Conservation (phyloP, 1,140 invertebrate species). For the Plutomurus gul region DNA sequence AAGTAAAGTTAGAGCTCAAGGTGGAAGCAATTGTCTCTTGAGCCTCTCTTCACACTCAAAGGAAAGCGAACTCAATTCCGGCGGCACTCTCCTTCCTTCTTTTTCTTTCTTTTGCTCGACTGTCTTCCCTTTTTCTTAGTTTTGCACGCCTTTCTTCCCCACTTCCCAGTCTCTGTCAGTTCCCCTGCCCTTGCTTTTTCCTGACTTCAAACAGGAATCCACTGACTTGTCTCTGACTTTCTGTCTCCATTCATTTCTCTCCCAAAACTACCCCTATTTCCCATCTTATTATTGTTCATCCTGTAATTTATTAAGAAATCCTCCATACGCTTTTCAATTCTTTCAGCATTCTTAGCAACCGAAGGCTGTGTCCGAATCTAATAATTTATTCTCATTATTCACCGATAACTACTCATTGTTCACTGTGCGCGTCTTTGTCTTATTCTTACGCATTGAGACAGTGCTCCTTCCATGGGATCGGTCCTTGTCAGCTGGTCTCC, state of each 20-base stretch:
- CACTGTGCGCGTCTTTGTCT: background rate
- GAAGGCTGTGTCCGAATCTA: background rate
- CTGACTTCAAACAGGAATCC: background rate
- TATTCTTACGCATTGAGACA: no score
- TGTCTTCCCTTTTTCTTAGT: background rate
- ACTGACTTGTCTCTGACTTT: background rate
- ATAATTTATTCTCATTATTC: slow-evolving; percentile 1
- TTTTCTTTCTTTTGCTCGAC: slow-evolving; percentile 14
- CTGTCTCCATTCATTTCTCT: slow-evolving; percentile 10
- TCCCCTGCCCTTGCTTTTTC: background rate
- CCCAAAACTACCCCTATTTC: background rate
- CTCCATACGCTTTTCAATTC: slow-evolving; percentile 5
- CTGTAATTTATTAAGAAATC: slow-evolving; percentile 22
- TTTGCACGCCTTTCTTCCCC: slow-evolving; percentile 8
- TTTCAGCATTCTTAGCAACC: background rate
- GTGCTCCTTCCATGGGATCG: no score
- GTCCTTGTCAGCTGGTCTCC: no score
- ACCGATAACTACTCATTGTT: background rate
- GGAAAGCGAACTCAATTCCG: slow-evolving; percentile 3
- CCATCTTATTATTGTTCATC: slow-evolving; percentile 13
- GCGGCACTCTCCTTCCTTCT: slow-evolving; percentile 12
- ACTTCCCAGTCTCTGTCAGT: background rate
- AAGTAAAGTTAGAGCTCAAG: slow-evolving; percentile 13
- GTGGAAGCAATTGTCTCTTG: slow-evolving; percentile 36
- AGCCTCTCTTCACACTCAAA: slow-evolving; percentile 9